Conservation (phyloP, 1,140 invertebrate genomes). For the Drosophila subobscura region DNA sequence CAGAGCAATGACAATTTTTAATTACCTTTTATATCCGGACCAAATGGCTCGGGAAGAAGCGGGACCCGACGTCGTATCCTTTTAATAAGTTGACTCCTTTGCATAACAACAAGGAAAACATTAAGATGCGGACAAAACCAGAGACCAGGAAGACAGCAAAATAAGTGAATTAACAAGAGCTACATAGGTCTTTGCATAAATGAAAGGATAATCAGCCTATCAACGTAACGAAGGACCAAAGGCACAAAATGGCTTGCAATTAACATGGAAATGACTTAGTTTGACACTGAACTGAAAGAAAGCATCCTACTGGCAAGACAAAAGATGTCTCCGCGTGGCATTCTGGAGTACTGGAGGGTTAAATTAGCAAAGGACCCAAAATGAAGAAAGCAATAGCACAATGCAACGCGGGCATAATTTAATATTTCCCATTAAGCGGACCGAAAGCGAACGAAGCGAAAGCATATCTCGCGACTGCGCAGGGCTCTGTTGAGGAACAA, state of each 20-base stretch:
- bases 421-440: slow-evolving; percentile 80
- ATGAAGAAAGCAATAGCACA: slow-evolving; percentile 50
- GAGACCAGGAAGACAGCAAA: slow-evolving; percentile 40
- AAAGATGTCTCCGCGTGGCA: slow-evolving; percentile 41
- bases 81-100: slow-evolving; percentile 69
- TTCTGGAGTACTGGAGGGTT: slow-evolving; percentile 53
- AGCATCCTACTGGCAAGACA: slow-evolving; percentile 46
- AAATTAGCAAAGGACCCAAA: slow-evolving; percentile 62
- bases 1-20: slow-evolving; percentile 66
- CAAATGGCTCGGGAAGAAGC: slow-evolving; percentile 37
- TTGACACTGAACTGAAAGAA: slow-evolving; percentile 63
- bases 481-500: slow-evolving; percentile 29
- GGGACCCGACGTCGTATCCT: slow-evolving; percentile 52
- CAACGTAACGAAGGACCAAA: slow-evolving; percentile 43
- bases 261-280: slow-evolving; percentile 80
- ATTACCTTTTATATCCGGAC: slow-evolving; percentile 68
- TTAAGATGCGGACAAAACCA: slow-evolving; percentile 71
- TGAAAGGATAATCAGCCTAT: slow-evolving; percentile 79
- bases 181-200: slow-evolving; percentile 73
- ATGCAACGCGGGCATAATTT: slow-evolving; percentile 75
- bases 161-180: slow-evolving; percentile 78
- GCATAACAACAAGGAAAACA: slow-evolving; percentile 75
- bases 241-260: slow-evolving; percentile 75
- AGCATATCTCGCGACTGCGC: slow-evolving; percentile 55
- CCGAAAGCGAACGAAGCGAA: slow-evolving; percentile 72